Conservation (phyloP, 2,113 vertebrate genomes). For the Suncus etruscus region DNA sequence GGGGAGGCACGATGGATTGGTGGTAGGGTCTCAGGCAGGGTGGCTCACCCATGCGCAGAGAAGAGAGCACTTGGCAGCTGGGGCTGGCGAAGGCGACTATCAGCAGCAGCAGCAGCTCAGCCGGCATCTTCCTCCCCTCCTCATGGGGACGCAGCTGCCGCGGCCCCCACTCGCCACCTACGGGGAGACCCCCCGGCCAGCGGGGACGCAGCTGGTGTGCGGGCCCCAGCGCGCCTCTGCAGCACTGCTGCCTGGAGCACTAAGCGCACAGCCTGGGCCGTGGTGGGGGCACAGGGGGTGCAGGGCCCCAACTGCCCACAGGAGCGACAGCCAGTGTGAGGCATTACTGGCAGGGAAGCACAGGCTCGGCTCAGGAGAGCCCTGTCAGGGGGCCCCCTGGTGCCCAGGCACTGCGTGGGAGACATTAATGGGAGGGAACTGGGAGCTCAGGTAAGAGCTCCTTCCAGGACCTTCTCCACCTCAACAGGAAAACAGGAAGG, state of each 20-base stretch:
- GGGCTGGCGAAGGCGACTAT: conserved; percentile 90
- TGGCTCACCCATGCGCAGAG: conserved; percentile 94
- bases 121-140: conserved; percentile 98
- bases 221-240: background rate
- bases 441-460: conserved; percentile 24
- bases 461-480: conserved; percentile 53
- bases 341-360: background rate
- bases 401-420: background rate
- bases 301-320: background rate
- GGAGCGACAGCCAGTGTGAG: background rate
- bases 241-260: background rate
- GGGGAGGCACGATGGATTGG: background rate
- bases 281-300: background rate
- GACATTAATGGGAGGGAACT: background rate
- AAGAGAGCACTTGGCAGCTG: conserved; percentile 92
- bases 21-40: conserved; percentile 24
- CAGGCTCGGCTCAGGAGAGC: too few species aligned
- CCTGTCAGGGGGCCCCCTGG: background rate
- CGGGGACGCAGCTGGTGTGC: background rate
- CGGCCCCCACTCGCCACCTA: conserved; percentile 95
- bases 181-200: conserved; percentile 68
- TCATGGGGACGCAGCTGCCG: conserved; percentile 97
- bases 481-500: conserved; percentile 70
- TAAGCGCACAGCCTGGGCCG: background rate
- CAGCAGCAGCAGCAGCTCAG: conserved; percentile 96